Evolutionary conservation across 2,113 vertebrate genomes (phyloP).

Genomic region (Zootoca vivipara): DNA sequence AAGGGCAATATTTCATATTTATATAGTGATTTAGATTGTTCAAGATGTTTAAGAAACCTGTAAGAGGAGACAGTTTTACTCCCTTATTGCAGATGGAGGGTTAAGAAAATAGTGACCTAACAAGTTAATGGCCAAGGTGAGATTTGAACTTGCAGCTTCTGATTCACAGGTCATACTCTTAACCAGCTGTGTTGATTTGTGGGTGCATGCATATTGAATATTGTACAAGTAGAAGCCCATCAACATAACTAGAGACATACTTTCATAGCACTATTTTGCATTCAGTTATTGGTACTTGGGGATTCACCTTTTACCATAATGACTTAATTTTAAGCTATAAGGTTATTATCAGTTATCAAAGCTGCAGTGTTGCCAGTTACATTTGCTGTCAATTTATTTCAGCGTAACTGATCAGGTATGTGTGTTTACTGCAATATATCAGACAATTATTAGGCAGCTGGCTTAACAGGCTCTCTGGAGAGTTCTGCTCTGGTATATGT

Average conservation of each 20-base stretch:
- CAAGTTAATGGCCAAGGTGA: neutral
- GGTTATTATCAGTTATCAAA: conserved; percentile 70
- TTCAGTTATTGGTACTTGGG: conserved; percentile 52
- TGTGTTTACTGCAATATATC: conserved; percentile 56
- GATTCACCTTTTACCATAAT: conserved; percentile 45
- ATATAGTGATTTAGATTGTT: neutral
- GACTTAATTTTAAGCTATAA: conserved; percentile 65
- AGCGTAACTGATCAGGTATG: conserved; percentile 36
- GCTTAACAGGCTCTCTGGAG: conserved; percentile 78
- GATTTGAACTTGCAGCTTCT: neutral
- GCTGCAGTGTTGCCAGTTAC: conserved; percentile 54
- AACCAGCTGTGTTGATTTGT: conserved; percentile 22
- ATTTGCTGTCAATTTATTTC: conserved; percentile 61
- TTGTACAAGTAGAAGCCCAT: neutral
- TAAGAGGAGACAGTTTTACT: neutral
- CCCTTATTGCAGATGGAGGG: neutral
- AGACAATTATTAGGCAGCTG: conserved; percentile 62
- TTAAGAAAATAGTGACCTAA: neutral
- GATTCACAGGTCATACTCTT: neutral
- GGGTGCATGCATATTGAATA: neutral
- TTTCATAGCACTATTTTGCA: neutral
- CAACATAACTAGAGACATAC: neutral
- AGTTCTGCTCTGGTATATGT: conserved; percentile 48
- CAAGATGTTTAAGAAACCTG: neutral
- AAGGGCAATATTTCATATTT: neutral